Evolutionary conservation across 2,797 vertebrate genomes (phyloP).

Genomic region (Danio kyathit): DNA sequence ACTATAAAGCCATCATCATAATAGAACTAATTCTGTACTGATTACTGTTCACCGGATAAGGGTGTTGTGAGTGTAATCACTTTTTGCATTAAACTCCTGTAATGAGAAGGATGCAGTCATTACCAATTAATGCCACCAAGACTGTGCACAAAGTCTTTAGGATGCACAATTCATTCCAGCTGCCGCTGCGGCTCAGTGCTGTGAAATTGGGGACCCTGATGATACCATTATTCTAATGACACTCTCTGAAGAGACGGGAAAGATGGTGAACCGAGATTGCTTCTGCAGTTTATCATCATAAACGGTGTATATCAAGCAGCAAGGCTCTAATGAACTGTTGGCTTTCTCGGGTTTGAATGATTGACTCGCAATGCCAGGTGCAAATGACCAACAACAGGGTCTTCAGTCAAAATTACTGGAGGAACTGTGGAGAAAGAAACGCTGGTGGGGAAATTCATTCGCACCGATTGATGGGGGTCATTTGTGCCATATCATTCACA

Average conservation of each 20-base stretch:
- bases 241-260: constrained; percentile 69
- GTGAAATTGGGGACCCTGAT: constrained; percentile 68
- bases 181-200: constrained; percentile 69
- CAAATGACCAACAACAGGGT: constrained; percentile 40
- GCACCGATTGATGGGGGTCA: constrained; percentile 9
- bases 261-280: constrained; percentile 37
- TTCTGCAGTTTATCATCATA: constrained; percentile 42
- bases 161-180: constrained; percentile 69
- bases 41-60: constrained; percentile 49
- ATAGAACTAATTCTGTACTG: constrained; percentile 51
- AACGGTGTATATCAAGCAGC: constrained; percentile 51
- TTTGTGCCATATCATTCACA: constrained; percentile 11
- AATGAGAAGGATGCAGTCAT: constrained; percentile 55
- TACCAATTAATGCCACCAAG: constrained; percentile 50
- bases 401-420: background rate
- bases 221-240: constrained; percentile 70
- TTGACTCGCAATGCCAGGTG: constrained; percentile 40
- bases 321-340: constrained; percentile 53
- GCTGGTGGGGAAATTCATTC: constrained; percentile 5
- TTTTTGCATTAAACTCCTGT: constrained; percentile 55
- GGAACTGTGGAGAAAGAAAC: constrained; percentile 15
- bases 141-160: constrained; percentile 55
- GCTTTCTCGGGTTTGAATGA: constrained; percentile 50
- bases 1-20: constrained; percentile 32
- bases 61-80: constrained; percentile 54